phyloP scores from a whole-genome alignment of 2,797 vertebrate species.

The Mareca penelope region DNA sequence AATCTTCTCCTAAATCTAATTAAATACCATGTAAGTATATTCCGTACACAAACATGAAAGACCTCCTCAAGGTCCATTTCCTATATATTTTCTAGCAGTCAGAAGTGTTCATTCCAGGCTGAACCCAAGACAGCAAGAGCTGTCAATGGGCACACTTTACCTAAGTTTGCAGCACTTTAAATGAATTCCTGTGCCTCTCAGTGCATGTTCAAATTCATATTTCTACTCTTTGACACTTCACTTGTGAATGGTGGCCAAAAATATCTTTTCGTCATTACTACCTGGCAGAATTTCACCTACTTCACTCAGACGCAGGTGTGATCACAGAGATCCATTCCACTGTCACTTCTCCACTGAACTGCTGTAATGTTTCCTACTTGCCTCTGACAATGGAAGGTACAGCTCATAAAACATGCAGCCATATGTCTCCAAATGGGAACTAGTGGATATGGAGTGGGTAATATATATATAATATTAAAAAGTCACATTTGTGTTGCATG shows the following conservation, averaged over 20 bases:
- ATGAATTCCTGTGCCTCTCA: background rate
- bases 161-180: background rate
- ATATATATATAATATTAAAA: background rate
- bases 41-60: background rate
- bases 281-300: background rate
- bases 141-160: background rate
- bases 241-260: background rate
- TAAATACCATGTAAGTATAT: background rate
- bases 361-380: background rate
- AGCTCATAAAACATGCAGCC: background rate
- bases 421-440: background rate
- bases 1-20: background rate
- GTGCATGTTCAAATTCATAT: background rate
- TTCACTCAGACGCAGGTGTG: background rate
- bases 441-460: background rate
- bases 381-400: background rate
- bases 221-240: background rate
- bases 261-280: background rate
- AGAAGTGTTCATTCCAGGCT: background rate
- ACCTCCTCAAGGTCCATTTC: background rate
- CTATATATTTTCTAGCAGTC: background rate
- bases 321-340: background rate
- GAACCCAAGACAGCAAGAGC: background rate
- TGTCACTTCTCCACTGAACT: background rate
- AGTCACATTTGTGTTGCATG: background rate